phyloP scores from a whole-genome alignment of 2,888 invertebrate genomes.

The Stegana nigrithorax region DNA sequence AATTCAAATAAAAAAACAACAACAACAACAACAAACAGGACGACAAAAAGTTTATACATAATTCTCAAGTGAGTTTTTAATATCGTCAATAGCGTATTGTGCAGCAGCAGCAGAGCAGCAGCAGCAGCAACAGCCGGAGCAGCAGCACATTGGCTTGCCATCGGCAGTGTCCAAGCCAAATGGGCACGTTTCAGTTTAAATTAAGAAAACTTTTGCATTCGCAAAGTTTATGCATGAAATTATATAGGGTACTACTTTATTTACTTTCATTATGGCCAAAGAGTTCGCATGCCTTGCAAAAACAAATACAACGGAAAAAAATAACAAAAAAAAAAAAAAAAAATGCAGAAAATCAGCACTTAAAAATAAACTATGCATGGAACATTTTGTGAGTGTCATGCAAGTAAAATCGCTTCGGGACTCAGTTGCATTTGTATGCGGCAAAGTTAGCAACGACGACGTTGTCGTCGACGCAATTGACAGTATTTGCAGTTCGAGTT shows the following conservation, averaged over 20 bases:
- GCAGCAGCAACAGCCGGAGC: neutral
- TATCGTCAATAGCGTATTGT: slow-evolving; percentile 28
- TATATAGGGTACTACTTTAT: slow-evolving; percentile 35
- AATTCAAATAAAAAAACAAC: neutral
- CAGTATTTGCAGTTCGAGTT: too few relatives aligned
- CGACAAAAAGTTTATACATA: slow-evolving; percentile 28
- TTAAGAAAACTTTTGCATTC: slow-evolving; percentile 57
- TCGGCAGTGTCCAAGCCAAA: slow-evolving; percentile 8
- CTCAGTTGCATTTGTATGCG: neutral
- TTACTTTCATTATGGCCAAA: slow-evolving; percentile 4
- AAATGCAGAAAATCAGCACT: too few relatives aligned
- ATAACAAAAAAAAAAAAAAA: too few relatives aligned
- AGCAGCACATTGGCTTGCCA: neutral
- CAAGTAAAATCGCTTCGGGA: too few relatives aligned
- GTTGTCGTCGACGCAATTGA: neutral
- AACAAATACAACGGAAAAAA: too few relatives aligned
- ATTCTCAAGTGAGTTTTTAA: slow-evolving; percentile 30
- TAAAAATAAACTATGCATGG: too few relatives aligned
- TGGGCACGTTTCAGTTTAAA: slow-evolving; percentile 57
- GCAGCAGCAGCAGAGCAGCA: neutral
- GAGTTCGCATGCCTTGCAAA: too few relatives aligned
- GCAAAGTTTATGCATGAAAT: slow-evolving; percentile 60
- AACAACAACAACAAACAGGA: slow-evolving; percentile 17
- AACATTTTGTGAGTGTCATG: too few relatives aligned
- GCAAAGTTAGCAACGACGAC: neutral